Base-by-base conservation (phyloP, 2,888 invertebrate genomes). In the Cantharis rustica region DNA sequence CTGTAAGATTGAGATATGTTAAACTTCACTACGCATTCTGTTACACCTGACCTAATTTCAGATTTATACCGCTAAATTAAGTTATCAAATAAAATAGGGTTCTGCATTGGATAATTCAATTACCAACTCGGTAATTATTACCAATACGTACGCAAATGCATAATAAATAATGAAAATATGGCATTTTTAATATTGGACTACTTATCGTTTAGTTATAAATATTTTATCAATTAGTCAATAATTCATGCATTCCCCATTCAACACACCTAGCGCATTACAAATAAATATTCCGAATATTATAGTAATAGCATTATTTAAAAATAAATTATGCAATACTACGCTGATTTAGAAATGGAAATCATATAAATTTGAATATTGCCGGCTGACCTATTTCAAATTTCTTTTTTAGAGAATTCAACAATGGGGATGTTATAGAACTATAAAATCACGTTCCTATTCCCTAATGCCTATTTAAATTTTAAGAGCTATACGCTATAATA, bases 361-460 rank as follows among this genome's bases (percentile, higher is more conserved):
- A 82, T 82, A 83, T 82, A 82, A 83, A 83, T 82, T 83, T 83
- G 80, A 82, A 83, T 81, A 83, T 83, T 82, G 82, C 82, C 80
- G 81, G 79, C 76, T 82, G 82, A 83, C 82, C 83, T 81, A 81
- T 81, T 82, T 82, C 81, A 78, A 78, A 75, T 75, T 78, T 76
- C 80, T 79, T 79, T 75, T 79, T 80, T 78, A 80, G 79, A 73
- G 73, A 80, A 75, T 77, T 69, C 76, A 79, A 79, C 80, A 80
- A 80, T 79, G 75, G 75, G 70, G 66, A 72, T 75, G 73, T 75
- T 78, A 78, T 78, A 73, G 66, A 73, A 78, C 78, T 75, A 78
- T 75, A 75, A 78, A 75, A 78, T 75, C 75, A 73, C 75, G 73
- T 66, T 66, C 23, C 64, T 69, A 75, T 78, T 71, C 71, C 73